Evolutionary conservation across 2,797 vertebrate species (phyloP).

Genomic region (Scarus forsteni): DNA sequence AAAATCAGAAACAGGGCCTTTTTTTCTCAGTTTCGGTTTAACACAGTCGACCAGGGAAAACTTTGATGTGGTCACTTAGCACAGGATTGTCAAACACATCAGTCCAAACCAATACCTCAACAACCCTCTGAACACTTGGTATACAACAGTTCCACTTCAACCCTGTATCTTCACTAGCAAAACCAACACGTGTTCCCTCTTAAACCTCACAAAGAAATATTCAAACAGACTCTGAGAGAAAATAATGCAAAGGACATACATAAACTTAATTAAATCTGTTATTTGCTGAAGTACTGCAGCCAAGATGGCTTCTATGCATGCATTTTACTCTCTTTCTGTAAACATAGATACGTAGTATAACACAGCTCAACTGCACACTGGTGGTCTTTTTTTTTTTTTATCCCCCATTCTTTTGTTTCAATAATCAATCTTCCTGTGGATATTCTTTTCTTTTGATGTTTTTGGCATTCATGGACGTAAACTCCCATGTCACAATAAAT

Average conservation of each 20-base stretch:
- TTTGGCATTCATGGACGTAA: constrained; percentile 17
- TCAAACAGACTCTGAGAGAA: constrained; percentile 24
- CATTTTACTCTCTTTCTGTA: constrained; percentile 5
- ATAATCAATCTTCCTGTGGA: constrained; percentile 18
- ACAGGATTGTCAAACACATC: constrained; percentile 68
- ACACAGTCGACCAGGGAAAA: constrained; percentile 22
- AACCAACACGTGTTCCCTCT: constrained; percentile 24
- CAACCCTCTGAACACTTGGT: constrained; percentile 43
- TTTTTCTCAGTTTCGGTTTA: constrained; percentile 46
- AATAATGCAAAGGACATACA: constrained; percentile 40
- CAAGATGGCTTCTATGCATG: constrained; percentile 6
- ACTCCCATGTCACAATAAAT: constrained; percentile 51
- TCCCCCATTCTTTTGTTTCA: constrained; percentile 21
- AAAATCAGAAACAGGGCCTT: constrained; percentile 55
- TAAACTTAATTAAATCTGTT: constrained; percentile 29
- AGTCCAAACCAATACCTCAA: constrained; percentile 64
- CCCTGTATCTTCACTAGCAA: constrained; percentile 29
- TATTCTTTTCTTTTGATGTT: constrained; percentile 13
- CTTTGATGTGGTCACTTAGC: constrained; percentile 71
- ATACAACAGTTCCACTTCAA: constrained; percentile 53
- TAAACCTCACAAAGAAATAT: constrained; percentile 42
- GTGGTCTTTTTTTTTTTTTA: constrained; percentile 4
- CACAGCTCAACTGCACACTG: neutral
- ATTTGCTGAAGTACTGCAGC: neutral
- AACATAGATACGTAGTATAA: neutral